These are phyloP conservation scores for Simalia tracyae DNA, from an alignment of 2,797 vertebrate species.

Conservation along the genomic window DNA sequence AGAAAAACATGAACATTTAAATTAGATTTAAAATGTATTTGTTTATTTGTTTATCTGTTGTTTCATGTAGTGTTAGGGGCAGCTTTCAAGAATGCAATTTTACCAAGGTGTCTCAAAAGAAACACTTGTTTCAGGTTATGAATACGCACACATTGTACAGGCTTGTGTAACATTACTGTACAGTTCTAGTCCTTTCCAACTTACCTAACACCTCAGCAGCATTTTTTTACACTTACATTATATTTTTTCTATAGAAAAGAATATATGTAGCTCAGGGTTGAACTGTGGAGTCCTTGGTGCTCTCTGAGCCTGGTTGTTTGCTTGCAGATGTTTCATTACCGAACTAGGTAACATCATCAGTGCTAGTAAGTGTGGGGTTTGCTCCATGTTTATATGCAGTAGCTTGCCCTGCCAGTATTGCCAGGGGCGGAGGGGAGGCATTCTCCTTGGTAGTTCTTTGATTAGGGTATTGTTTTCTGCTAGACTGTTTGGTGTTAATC, in stretches of 20 bases:
- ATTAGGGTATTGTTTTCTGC: too few species aligned
- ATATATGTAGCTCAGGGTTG: too few species aligned
- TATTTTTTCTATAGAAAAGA: background rate
- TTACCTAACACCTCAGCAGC: background rate
- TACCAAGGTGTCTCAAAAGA: background rate
- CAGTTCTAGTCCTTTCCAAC: background rate
- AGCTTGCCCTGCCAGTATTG: too few species aligned
- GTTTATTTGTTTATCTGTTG: background rate
- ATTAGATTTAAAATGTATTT: background rate
- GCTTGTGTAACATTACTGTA: background rate
- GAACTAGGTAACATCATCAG: too few species aligned
- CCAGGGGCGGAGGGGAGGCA: too few species aligned
- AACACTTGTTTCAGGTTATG: background rate
- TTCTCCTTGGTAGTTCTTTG: too few species aligned
- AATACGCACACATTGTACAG: background rate
- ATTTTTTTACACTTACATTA: background rate
- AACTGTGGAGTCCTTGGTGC: too few species aligned
- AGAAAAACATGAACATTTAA: background rate
- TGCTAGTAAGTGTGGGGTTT: too few species aligned
- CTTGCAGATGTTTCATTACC: too few species aligned
- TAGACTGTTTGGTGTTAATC: too few species aligned
- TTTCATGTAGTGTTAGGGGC: background rate
- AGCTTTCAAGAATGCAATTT: background rate
- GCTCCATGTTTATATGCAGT: too few species aligned
- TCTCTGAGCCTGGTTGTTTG: too few species aligned